Base-by-base conservation (phyloP, 1,140 invertebrate genomes). In the Ceratoteleas bidentatus region DNA sequence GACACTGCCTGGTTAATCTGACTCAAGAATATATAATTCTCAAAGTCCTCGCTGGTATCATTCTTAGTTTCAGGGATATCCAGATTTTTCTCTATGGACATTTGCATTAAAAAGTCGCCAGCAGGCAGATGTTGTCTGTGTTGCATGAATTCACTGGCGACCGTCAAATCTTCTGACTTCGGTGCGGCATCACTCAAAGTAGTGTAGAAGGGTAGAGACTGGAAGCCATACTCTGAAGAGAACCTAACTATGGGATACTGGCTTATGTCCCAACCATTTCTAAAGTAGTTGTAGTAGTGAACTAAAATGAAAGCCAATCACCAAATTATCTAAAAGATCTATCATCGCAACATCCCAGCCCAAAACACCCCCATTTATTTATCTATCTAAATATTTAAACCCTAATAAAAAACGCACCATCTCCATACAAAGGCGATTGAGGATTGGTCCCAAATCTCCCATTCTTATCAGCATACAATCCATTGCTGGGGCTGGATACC, bases 151-250 rank as follows among this genome's bases (percentile, higher is more conserved):
- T 92, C 77, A 58, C 94, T 96, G 4, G 90, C 85, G 24, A 94
- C 89, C 24, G 85, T 85, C 60, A 96, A 93, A 88, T 98, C 95
- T 34, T 92, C 88, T 36, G 38, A 10, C 11, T 88, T 87, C 32
- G 92, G 85, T 1, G 93, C 93, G 0, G 93, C 94, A 14, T 93
- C 92, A 70, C 78, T 84, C 84, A 96, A 90, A 3, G 95, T 94
- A 32, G 91, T 88, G 10, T 94, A 88, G 5, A 94, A 95, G 0
- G 98, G 97, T 43, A 96, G 92, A 3, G 97, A 96, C 89, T 99
- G 98, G 80, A 97, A 96, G 9, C 99, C 99, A 88, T 98, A 99
- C 90, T 99, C 99, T 0, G 98, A 98, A 13, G 95, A 94, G 90
- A 99, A 99, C 77, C 98, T 93, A 0, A 97, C 94, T 10, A 93